Conservation (phyloP, 2,113 vertebrate genomes). For the Atractosteus spatula region DNA sequence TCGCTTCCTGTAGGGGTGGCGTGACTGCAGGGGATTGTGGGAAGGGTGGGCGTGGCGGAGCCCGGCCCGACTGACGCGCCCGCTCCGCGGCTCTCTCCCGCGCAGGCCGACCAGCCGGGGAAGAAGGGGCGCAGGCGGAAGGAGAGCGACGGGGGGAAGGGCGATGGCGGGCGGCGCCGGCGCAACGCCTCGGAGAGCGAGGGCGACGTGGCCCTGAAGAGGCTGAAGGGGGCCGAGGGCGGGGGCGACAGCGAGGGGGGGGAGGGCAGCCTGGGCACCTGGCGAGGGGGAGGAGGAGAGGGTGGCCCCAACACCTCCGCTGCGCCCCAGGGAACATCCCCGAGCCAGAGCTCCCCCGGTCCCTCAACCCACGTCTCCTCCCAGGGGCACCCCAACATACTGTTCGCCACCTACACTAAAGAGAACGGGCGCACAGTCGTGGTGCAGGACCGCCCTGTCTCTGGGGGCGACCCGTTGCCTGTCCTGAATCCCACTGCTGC, state of each 20-base stretch:
- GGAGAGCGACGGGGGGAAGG: constrained; percentile 73
- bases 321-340: constrained; percentile 43
- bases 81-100: neutral
- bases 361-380: constrained; percentile 59
- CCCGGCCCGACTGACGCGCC: too few species aligned
- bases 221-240: constrained; percentile 79
- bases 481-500: too few species aligned
- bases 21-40: too few species aligned
- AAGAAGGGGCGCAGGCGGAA: constrained; percentile 80
- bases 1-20: too few species aligned
- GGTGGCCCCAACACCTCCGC: constrained; percentile 56
- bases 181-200: constrained; percentile 83
- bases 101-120: constrained; percentile 36
- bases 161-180: constrained; percentile 83
- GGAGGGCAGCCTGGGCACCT: constrained; percentile 69
- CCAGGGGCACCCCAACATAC: constrained; percentile 79
- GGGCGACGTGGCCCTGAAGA: constrained; percentile 86
- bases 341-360: constrained; percentile 44
- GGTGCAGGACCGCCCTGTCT: constrained; percentile 76
- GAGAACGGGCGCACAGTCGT: constrained; percentile 86
- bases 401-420: constrained; percentile 83
- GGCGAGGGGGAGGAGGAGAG: constrained; percentile 63
- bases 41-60: too few species aligned
- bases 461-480: constrained; percentile 49
- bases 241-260: constrained; percentile 63